Conservation (phyloP, 30 jellyfish, hydroid and myxozoan genomes). For the Rhopilema esculentum region DNA sequence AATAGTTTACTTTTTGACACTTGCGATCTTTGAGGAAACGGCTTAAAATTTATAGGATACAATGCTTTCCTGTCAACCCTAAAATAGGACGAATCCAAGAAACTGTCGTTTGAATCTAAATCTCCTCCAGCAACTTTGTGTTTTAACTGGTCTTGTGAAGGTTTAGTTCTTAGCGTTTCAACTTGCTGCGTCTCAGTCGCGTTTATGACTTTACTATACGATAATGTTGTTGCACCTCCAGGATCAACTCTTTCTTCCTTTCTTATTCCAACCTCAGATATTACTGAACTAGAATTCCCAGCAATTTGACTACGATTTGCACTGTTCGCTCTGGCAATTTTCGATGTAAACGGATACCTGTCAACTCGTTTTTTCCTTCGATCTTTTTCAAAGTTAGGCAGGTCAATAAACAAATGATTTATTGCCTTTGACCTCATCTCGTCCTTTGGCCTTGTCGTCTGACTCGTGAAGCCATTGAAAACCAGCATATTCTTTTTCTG, state of each 20-base stretch:
- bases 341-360: conserved; percentile 46
- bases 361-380: not conserved
- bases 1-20: conserved; percentile 58
- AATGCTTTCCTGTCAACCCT: conserved; percentile 75
- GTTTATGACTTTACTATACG: not conserved
- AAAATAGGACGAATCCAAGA: conserved; percentile 45
- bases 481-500: conserved; percentile 91
- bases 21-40: conserved; percentile 82
- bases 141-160: not conserved
- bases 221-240: not conserved
- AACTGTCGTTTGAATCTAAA: not conserved
- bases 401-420: conserved; percentile 85
- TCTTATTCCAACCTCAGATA: not conserved
- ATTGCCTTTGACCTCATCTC: conserved; percentile 80
- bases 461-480: conserved; percentile 73
- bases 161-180: not conserved
- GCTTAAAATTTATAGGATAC: conserved; percentile 87
- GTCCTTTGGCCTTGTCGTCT: conserved; percentile 45
- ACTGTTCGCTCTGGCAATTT: not conserved
- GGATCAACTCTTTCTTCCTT: conserved; percentile 10
- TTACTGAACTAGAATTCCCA: not conserved
- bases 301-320: not conserved
- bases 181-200: not conserved
- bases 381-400: conserved; percentile 62
- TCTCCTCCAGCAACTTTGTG: not conserved